Evolutionary conservation across 2,888 invertebrate genomes (phyloP).

Genomic region (Athalia circularis): DNA sequence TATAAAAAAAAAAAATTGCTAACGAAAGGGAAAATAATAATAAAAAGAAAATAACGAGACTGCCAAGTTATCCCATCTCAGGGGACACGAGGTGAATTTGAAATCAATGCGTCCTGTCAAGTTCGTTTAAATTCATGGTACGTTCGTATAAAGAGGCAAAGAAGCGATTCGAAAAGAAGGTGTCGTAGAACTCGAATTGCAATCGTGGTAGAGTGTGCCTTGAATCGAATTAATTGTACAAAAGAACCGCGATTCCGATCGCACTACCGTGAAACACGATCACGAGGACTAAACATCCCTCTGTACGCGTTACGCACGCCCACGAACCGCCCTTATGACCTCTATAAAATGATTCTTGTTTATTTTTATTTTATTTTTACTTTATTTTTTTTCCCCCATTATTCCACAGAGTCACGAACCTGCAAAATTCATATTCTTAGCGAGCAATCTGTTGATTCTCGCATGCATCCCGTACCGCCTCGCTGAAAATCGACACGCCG

Average conservation of each 20-base stretch:
- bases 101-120: conserved; percentile 38
- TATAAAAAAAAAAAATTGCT: neutral
- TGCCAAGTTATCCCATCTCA: conserved; percentile 35
- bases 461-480: conserved; percentile 92
- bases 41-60: conserved; percentile 30
- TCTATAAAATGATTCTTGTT: conserved; percentile 24
- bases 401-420: conserved; percentile 89
- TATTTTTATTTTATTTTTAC: conserved; percentile 11
- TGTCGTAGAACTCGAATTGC: conserved; percentile 40
- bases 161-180: conserved; percentile 39
- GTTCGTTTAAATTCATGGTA: conserved; percentile 37
- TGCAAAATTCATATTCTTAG: conserved; percentile 93
- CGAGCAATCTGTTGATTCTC: conserved; percentile 92
- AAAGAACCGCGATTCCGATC: conserved; percentile 12
- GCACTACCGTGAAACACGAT: neutral
- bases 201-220: conserved; percentile 34
- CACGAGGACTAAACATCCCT: no score
- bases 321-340: conserved; percentile 5
- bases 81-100: conserved; percentile 27
- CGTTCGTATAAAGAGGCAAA: conserved; percentile 42
- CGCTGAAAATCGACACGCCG: conserved; percentile 83
- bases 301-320: neutral
- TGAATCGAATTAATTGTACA: conserved; percentile 40
- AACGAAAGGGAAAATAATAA: conserved; percentile 30
- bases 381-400: conserved; percentile 33